These are phyloP conservation scores for Sinella curviseta DNA, from an alignment of 1,140 invertebrate genomes.

Conservation along the genomic window DNA sequence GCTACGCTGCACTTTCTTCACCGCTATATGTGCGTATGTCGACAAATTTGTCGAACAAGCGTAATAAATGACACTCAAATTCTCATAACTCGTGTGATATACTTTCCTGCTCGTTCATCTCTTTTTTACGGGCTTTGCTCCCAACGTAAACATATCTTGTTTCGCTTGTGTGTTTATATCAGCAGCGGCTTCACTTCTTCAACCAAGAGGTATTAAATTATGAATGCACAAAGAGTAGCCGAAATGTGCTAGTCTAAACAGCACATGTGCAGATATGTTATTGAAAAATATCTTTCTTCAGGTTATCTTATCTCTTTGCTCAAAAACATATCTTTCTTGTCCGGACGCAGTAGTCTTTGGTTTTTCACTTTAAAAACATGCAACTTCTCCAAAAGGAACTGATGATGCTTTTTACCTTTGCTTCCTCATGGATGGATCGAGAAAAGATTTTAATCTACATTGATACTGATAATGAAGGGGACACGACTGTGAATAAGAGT, in stretches of 20 bases:
- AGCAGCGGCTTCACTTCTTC: conserved; percentile 3
- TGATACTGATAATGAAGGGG: conserved; percentile 2
- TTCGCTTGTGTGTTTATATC: not conserved
- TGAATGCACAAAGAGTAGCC: conserved; percentile 9
- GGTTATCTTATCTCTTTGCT: not conserved
- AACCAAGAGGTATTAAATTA: conserved; percentile 4
- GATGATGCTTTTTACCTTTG: too few relatives aligned
- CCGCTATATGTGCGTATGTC: too few relatives aligned
- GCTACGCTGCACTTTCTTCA: too few relatives aligned
- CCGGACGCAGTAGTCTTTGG: not conserved
- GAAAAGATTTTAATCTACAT: conserved; percentile 2
- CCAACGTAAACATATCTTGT: conserved; percentile 6
- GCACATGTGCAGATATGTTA: not conserved
- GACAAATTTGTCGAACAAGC: too few relatives aligned
- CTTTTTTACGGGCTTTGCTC: not conserved
- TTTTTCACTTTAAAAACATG: conserved; percentile 8
- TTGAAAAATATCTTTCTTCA: not conserved
- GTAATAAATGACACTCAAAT: too few relatives aligned
- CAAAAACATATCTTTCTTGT: not conserved
- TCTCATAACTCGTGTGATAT: too few relatives aligned
- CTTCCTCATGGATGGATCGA: not conserved
- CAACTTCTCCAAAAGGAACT: too few relatives aligned
- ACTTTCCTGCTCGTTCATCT: not conserved
- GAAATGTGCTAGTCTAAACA: conserved; percentile 1
- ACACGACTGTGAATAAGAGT: not conserved